A percentile compares a stretch with the other conserved stretches of the same genome.
Conservation (phyloP, 2,888 invertebrate genomes). For the Parascotia fuliginaria region DNA sequence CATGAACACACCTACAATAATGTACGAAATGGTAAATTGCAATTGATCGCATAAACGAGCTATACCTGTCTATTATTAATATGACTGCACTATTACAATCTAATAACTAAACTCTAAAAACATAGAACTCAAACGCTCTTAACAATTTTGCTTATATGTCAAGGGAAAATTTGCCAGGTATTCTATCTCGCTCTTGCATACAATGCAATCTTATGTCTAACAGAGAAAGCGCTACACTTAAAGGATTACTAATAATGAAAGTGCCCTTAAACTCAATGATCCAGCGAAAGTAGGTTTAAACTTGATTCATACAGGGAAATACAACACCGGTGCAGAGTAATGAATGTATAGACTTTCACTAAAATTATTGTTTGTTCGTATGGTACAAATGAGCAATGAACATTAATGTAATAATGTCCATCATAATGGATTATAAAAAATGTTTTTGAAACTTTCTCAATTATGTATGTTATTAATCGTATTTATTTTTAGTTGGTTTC, state of each 20-base stretch:
- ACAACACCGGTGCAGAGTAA: constrained; percentile 37
- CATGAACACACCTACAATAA: too few relatives aligned
- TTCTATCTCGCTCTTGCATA: constrained; percentile 4
- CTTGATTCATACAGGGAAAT: constrained; percentile 56
- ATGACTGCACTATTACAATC: too few relatives aligned
- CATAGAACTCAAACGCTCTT: too few relatives aligned
- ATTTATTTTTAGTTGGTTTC: too few relatives aligned
- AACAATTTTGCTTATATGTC: too few relatives aligned
- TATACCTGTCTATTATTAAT: too few relatives aligned
- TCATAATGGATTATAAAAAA: neutral
- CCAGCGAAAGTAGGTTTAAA: constrained; percentile 54
- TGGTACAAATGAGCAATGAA: neutral
- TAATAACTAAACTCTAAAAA: too few relatives aligned
- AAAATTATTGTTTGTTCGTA: constrained; percentile 7
- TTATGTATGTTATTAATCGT: neutral
- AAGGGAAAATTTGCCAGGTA: neutral
- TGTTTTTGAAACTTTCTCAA: neutral
- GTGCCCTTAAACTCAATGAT: constrained; percentile 55
- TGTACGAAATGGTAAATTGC: too few relatives aligned
- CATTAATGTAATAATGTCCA: neutral
- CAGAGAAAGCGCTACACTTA: constrained; percentile 33
- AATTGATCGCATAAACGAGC: too few relatives aligned
- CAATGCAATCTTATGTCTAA: neutral
- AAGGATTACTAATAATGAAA: constrained; percentile 52
- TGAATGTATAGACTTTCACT: constrained; percentile 20